Base-by-base conservation (phyloP, 2,113 vertebrate species). In the Cranoglanis bouderius region DNA sequence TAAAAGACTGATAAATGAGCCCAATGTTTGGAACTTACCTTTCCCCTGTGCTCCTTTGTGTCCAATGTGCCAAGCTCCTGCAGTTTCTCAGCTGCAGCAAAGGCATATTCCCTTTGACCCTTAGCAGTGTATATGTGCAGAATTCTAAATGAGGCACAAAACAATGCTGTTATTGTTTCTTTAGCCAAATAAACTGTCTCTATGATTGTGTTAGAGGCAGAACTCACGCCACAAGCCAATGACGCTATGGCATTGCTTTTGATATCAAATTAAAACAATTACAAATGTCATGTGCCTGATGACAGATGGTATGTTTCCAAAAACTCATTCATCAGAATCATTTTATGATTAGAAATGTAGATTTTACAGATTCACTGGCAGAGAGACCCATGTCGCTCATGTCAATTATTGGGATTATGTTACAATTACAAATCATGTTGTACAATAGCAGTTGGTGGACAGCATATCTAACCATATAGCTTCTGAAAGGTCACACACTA, bases 41-140 rank as follows among this genome's bases (percentile, higher is more conserved):
- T 98, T 86, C 97, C 97, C 92, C 96, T 96, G 92, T 98, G 97
- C 75, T 98, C 97, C 90, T 95, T 97, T 87, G 96, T 93, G 74
- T 98, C 97, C 59, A 98, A 93, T 29, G 83, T 92, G 26, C 94
- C 95, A 1, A 95, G 92, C 0, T 92, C 92, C 87, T 93, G 92
- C 78, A 97, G 93, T 78, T 92, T 93, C 92, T 98, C 97, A 0
- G 97, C 97, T 0, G 96, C 96, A 3, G 96, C 97, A 0, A 94
- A 97, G 0, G 97, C 96, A 8, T 94, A 95, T 92, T 96, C 96
- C 82, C 97, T 93, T 67, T 96, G 94, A 0, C 97, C 97, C 86
- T 96, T 96, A 10, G 97, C 97, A 0, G 96, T 96, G 90, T 97
- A 96, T 91, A 98, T 97, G 88, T 98, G 97, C 89, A 98, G 94